Evolutionary conservation across 2,797 vertebrate genomes (phyloP).

Genomic region (Eulemur rubriventer): DNA sequence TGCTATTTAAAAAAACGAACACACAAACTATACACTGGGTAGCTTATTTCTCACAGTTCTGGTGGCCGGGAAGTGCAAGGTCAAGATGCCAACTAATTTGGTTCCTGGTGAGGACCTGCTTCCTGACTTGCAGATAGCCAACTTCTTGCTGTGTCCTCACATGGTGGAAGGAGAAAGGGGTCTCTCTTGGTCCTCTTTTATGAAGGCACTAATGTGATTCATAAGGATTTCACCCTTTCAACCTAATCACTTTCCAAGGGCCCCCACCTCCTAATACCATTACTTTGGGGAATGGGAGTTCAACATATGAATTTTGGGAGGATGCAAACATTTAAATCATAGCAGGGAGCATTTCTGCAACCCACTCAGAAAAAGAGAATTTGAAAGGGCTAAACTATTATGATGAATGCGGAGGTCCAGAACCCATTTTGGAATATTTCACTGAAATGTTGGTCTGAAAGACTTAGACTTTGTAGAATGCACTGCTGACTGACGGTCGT

Average conservation of each 20-base stretch:
- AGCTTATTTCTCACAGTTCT: not conserved
- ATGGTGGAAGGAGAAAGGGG: not conserved
- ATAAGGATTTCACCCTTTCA: not conserved
- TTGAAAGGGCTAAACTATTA: not conserved
- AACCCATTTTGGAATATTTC: not conserved
- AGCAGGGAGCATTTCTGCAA: not conserved
- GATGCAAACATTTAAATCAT: not conserved
- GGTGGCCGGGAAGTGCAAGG: not conserved
- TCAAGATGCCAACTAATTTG: not conserved
- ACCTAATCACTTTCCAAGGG: not conserved
- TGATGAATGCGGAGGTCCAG: not conserved
- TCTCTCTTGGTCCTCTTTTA: not conserved
- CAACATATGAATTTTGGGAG: not conserved
- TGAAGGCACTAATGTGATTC: not conserved
- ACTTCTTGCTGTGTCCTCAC: not conserved
- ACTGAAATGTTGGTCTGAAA: not conserved
- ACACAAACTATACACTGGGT: not conserved
- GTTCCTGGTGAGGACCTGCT: not conserved
- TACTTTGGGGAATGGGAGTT: not conserved
- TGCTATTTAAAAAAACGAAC: not conserved
- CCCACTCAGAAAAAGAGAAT: not conserved
- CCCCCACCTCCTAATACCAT: not conserved
- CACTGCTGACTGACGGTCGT: not conserved
- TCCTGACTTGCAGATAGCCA: not conserved
- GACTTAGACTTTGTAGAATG: not conserved